Conservation (phyloP, 2,113 vertebrate species). For the Parus major region DNA sequence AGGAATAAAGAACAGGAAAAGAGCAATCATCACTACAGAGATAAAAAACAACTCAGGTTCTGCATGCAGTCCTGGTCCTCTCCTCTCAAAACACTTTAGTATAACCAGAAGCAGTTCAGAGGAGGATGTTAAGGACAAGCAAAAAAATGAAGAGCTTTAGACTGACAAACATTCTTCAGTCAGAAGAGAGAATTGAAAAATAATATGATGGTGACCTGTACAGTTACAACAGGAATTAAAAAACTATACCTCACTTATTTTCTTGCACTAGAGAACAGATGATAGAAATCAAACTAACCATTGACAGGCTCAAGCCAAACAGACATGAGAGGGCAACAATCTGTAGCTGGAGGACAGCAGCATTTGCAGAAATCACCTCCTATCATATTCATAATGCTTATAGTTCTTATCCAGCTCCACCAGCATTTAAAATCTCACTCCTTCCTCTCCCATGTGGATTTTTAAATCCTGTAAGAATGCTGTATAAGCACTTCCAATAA, state of each 20-base stretch:
- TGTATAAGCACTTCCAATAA: not conserved
- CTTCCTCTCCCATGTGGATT: not conserved
- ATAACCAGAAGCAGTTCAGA: not conserved
- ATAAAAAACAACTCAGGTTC: not conserved
- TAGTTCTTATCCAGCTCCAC: not conserved
- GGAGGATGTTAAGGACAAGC: not conserved
- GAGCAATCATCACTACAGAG: not conserved
- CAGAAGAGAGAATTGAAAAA: not conserved
- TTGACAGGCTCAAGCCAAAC: not conserved
- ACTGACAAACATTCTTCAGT: not conserved
- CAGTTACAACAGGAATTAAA: not conserved
- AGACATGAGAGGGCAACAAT: accelerated
- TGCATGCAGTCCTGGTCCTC: not conserved
- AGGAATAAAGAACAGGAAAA: not conserved
- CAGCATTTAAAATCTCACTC: not conserved
- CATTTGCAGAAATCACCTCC: not conserved
- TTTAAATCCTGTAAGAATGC: not conserved
- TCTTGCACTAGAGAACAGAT: not conserved
- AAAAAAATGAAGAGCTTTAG: not conserved
- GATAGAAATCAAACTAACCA: not conserved
- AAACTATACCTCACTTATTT: not conserved
- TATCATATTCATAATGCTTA: not conserved
- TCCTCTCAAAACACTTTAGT: not conserved
- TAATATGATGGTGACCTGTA: not conserved
- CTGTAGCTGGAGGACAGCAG: not conserved